Evolutionary conservation across 2,888 invertebrate genomes (phyloP), one percentile per base, ranked within the genome.

Genomic region (Heliconius erato): DNA sequence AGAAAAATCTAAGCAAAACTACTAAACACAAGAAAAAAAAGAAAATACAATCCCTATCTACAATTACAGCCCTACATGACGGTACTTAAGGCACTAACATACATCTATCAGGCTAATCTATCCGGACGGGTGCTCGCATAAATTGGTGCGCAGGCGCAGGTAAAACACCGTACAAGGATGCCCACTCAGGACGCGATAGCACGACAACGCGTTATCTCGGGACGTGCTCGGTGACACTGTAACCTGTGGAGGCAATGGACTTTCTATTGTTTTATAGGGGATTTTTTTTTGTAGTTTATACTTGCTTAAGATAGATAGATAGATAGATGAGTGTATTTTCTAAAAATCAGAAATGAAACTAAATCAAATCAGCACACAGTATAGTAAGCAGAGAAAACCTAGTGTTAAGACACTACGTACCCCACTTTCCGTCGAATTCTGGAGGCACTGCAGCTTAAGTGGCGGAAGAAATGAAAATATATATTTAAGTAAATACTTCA

Each of bases 91-190:
- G 63, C 80, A 79, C 26, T 78, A 67, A 78, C 78, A 67, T 78
- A 78, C 91, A 89, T 91, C 91, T 90, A 91, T 92, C 91, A 90
- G 86, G 88, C 88, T 92, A 92, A 93, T 93, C 92, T 93, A 90
- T 87, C 86, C 85, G 84, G 85, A 85, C 88, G 87, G 87, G 85
- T 85, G 89, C 71, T 81, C 76, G 89, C 90, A 89, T 93, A 93
- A 93, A 94, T 92, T 90, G 89, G 87, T 85, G 87, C 86, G 87
- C 90, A 86, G 89, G 89, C 90, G 89, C 89, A 85, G 89, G 88
- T 89, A 91, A 90, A 90, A 89, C 88, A 90, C 87, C 86, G 87
- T 90, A 89, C 89, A 89, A 89, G 89, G 88, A 89, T 88, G 89
- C 87, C 89, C 89, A 89, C 89, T 89, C 88, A 88, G 86, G 84